These are phyloP conservation scores for Megastigmus dorsalis DNA, from an alignment of 2,888 invertebrate species.

Conservation along the genomic window DNA sequence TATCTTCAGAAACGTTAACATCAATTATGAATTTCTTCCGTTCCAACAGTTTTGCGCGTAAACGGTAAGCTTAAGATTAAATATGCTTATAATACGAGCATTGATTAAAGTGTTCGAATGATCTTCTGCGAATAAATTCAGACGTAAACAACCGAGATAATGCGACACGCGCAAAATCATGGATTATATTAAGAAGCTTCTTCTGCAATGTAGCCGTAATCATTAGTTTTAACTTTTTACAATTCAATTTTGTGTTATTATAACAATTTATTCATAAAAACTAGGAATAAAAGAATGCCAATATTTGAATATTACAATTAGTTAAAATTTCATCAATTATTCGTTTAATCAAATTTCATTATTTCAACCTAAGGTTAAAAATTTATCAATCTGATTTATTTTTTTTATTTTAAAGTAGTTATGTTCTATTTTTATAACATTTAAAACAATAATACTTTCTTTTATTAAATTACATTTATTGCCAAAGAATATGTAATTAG, in stretches of 20 bases:
- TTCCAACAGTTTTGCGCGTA: too few species aligned
- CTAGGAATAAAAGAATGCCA: too few species aligned
- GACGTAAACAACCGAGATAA: slow-evolving; percentile 35
- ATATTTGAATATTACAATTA: neutral
- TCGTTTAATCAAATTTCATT: slow-evolving; percentile 8
- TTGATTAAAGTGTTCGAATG: slow-evolving; percentile 15
- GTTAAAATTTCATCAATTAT: neutral
- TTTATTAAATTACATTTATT: too few species aligned
- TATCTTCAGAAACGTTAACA: too few species aligned
- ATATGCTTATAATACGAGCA: neutral
- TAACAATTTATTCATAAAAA: too few species aligned
- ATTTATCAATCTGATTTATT: slow-evolving; percentile 25
- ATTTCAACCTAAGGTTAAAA: slow-evolving; percentile 8
- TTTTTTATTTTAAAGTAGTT: too few species aligned
- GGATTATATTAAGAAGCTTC: neutral
- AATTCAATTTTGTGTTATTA: too few species aligned
- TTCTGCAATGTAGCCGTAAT: neutral
- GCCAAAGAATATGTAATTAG: too few species aligned
- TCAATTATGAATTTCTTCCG: too few species aligned
- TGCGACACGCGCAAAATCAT: neutral
- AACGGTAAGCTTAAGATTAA: neutral
- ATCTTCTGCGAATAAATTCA: neutral
- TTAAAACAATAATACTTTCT: neutral
- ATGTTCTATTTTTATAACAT: slow-evolving; percentile 2
- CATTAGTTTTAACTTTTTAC: too few species aligned